Conservation (phyloP, 2,888 invertebrate species). For the Spisula subtruncata region DNA sequence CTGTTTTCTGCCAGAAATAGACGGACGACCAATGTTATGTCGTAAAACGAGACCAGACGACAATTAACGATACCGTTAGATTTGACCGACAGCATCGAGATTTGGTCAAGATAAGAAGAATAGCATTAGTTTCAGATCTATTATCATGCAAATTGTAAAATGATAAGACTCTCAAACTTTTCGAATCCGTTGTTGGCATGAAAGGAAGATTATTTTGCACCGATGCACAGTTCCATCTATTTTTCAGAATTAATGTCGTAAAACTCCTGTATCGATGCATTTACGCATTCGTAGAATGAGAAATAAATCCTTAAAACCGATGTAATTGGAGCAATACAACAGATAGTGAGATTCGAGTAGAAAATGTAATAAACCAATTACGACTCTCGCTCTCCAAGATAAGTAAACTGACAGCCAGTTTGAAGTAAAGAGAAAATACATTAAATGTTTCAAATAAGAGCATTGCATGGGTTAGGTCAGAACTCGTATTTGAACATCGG, state of each 20-base stretch:
- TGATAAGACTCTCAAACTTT: neutral
- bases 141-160: slow-evolving; percentile 17
- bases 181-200: neutral
- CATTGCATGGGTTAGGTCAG: too few relatives aligned
- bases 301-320: neutral
- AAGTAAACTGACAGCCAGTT: too few relatives aligned
- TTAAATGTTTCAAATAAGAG: too few relatives aligned
- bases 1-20: slow-evolving; percentile 31
- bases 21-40: slow-evolving; percentile 25
- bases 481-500: too few relatives aligned
- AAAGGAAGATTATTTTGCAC: neutral
- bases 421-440: too few relatives aligned
- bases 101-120: slow-evolving; percentile 9
- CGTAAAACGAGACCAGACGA: slow-evolving; percentile 13
- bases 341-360: neutral
- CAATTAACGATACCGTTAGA: slow-evolving; percentile 21
- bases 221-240: neutral
- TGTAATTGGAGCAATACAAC: neutral
- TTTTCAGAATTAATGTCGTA: neutral
- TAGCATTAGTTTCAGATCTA: neutral
- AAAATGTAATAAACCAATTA: too few relatives aligned
- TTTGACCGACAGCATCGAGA: neutral
- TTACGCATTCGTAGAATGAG: neutral
- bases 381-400: too few relatives aligned
- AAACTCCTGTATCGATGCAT: neutral